Base-by-base conservation (phyloP, 2,797 vertebrate genomes). In the Gymnothorax reevesii region DNA sequence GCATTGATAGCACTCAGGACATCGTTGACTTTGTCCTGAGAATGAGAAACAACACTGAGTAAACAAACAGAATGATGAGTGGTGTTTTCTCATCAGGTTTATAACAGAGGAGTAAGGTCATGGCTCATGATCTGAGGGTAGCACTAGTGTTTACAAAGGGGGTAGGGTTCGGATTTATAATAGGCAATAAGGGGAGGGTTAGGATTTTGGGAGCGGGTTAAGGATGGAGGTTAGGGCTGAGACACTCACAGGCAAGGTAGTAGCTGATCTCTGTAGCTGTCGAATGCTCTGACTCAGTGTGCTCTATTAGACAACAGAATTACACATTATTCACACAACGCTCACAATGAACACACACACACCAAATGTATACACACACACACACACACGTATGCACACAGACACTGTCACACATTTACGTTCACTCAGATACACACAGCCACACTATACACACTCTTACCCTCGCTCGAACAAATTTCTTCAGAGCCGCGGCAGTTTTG, bases 391-490 rank as follows among this genome's bases (percentile, higher is more conserved):
- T 60, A 83, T 22, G 73, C 49, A 62, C 3, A 57, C 25, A 60
- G 42, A 83, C 60, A 71, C 54, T 42, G 60, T 42, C 20, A 27
- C 52, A n/a, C 57, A 33, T n/a, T n/a, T n/a, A n/a, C 4, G 85
- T 25, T 57, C 71, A 82, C 15, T 42, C 57, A 69, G 2, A 57
- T 13, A 85, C 54, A 77, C 82, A 79, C n/a, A 42, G 7, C 15
- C 2, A 86, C 57, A 79, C 3, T 22, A 10, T 88, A 89, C 91
- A 90, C 90, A 57, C 87, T 93, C 97, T 97, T 96, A 97, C 97
- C 97, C 96, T 95, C 83, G 96, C 97, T 95, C 94, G 95, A 93
- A 97, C 94, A 92, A 96, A 97, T 97, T 97, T 98, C 97, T 97
- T 95, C 95, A 93, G 93, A 94, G 93, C 92, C 95, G 94, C 92